Base-by-base conservation (phyloP, 2,888 invertebrate genomes). In the Drosophila silvestris region DNA sequence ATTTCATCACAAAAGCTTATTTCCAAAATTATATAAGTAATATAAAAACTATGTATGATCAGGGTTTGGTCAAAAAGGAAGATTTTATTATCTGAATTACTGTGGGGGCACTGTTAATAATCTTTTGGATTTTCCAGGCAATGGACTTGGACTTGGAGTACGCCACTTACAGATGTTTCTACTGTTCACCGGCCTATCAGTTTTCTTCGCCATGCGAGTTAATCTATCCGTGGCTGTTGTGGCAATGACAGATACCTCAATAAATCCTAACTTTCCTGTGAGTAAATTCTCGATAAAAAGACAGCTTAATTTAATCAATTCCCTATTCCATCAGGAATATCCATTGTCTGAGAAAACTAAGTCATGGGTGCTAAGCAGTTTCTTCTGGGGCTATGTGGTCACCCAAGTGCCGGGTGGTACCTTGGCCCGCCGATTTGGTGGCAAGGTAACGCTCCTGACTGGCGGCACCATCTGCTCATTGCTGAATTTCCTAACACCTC, bases 141-240 rank as follows among this genome's bases (percentile, higher is more conserved):
- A 28, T 30, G 30, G 52, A 52, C 28, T n/a, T 93, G 92, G 84
- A 28, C 75, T 92, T 53, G 96, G 96, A 28, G 92, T 95, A 37
- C 94, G 96, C 9, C 96, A 96, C 87, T 89, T 95, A 16, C 96
- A 96, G 91, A 94, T 95, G 3, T 83, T 95, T 3, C 91, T 96
- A 62, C 93, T 96, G 82, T 85, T 95, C 39, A 95, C 95, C 1
- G 95, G 95, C 0, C 94, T 96, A 79, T 92, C 95, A 0, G 94
- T 96, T 30, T 95, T 95, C 54, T 96, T 96, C 85, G 95, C 95
- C 0, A 95, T 96, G 82, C 94, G 97, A 47, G 95, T 96, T 35
- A 95, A 95, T 83, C 94, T 97, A 84, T 96, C 96, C 0, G 96
- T 97, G 19, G 96, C 96, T 0, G 94, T 97, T 58, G 95, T 97